Base-by-base conservation (phyloP, 2,888 invertebrate genomes). In the Sesia bembeciformis region DNA sequence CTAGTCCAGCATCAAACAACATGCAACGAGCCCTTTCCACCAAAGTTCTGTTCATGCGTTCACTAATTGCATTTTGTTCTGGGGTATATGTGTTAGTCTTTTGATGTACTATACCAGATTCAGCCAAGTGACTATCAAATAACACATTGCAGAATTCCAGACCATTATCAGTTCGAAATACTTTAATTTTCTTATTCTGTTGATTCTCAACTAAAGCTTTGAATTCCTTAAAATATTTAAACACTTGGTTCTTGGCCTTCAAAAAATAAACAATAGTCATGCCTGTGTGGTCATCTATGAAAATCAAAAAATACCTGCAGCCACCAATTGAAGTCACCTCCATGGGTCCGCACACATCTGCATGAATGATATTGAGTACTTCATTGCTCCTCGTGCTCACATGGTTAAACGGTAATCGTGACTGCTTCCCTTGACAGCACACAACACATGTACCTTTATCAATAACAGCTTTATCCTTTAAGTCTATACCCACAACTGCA, bases 221-320 rank as follows among this genome's bases (percentile, higher is more conserved):
- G 39, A 54, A 5, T 3, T 41, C 46, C 41, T 56, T 53, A 43
- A 50, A 56, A 4, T 41, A 6, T 39, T 50, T 53, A 41, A 53
- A 56, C 40, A n/a, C n/a, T 51, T 4, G 5, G n/a, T n/a, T 49
- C n/a, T 51, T 51, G 4, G 4, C 4, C 39, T 39, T 5, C 46
- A 40, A 8, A 1, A 54, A 46, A 3, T 54, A 38, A 23, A 5
- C 52, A 49, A 43, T 53, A 1, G 38, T 5, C 53, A 51, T 53
- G 4, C 50, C 38, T n/a, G 43, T 56, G 40, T 8, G 49, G 49
- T 68, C 67, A 58, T 70, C 66, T 41, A 66, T 66, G 0, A 67
- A 23, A 6, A 67, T 4, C 3, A 65, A 5, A 53, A 63, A 65
- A 43, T 64, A 67, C 55, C 56, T 62, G 23, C 7, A 7, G 6